Percentiles rank a stretch among this genome's conserved stretches.
Evolutionary conservation across 2,888 invertebrate species (phyloP).

Genomic region (Agrotis ipsilon): DNA sequence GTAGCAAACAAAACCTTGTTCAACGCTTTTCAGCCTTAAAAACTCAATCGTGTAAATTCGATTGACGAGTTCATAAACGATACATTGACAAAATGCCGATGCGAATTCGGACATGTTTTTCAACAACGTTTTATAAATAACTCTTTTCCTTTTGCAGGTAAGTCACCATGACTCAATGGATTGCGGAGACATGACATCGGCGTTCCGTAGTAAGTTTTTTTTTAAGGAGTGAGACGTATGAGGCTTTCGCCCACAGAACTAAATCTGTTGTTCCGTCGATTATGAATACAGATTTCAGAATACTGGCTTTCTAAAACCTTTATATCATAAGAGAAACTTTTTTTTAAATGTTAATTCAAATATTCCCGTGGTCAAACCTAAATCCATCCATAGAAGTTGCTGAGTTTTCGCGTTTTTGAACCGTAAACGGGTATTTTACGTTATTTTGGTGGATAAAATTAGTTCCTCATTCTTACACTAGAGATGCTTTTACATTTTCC

Average conservation of each 20-base stretch:
- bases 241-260: not conserved
- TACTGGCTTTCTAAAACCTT: no score
- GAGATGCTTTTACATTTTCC: no score
- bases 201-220: conserved; percentile 43
- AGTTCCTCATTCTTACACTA: no score
- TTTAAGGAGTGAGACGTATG: not conserved
- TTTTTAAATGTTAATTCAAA: no score
- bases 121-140: conserved; percentile 49
- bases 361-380: no score
- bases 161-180: conserved; percentile 65
- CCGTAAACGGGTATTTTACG: no score
- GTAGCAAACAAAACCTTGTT: conserved; percentile 12
- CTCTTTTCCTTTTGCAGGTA: conserved; percentile 70
- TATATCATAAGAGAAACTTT: no score
- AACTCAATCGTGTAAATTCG: not conserved
- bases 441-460: no score
- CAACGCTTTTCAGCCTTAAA: no score
- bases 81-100: conserved; percentile 51
- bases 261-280: not conserved
- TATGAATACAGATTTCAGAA: not conserved
- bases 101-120: conserved; percentile 48
- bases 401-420: no score
- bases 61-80: conserved; percentile 45
- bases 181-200: conserved; percentile 43
- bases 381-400: no score